These are phyloP conservation scores for Melieria omissa DNA, from an alignment of 2,888 invertebrate species.

Conservation along the genomic window DNA sequence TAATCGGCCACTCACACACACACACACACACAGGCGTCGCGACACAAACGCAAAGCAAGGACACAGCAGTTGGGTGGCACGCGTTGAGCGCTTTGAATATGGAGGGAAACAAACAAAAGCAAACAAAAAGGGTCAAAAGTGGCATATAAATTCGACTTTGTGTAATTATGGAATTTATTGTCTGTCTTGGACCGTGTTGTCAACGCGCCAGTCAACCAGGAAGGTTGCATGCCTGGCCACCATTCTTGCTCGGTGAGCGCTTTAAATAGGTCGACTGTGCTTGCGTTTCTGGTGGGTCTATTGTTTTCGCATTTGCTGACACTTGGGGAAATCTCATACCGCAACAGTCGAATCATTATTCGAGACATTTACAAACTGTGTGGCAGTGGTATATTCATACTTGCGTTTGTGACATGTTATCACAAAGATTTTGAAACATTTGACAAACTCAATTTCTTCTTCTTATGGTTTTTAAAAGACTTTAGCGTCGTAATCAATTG, in stretches of 20 bases:
- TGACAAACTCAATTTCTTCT: no score
- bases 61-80: conserved; percentile 18
- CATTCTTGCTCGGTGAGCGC: not conserved
- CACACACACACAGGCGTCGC: conserved; percentile 28
- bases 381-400: no score
- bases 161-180: conserved; percentile 59
- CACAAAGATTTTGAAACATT: no score
- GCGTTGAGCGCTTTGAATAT: not conserved
- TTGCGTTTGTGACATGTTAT: no score
- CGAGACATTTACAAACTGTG: no score
- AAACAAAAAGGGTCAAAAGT: conserved; percentile 62
- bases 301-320: not conserved
- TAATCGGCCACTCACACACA: conserved; percentile 58
- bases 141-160: conserved; percentile 64
- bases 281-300: not conserved
- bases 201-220: not conserved
- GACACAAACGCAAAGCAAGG: not conserved
- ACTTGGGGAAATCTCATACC: not conserved
- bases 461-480: no score
- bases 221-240: not conserved
- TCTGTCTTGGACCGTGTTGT: conserved; percentile 13
- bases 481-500: no score
- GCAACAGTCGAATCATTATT: no score
- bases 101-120: conserved; percentile 29
- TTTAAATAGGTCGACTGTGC: not conserved